Evolutionary conservation across 2,797 vertebrate species (phyloP).

Genomic region (Lycodopsis pacificus): DNA sequence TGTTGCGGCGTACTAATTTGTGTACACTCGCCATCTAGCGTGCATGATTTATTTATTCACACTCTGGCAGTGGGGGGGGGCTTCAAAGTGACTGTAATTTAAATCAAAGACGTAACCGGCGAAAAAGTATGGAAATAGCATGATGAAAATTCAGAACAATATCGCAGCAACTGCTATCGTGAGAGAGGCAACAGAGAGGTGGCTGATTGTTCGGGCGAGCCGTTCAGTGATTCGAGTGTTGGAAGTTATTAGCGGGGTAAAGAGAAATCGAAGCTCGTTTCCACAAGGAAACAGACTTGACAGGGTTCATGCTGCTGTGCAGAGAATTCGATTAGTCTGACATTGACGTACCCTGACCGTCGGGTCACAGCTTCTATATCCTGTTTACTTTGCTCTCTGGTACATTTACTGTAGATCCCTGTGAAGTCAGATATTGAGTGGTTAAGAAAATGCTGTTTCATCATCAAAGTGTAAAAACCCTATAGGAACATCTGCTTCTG

Average conservation of each 20-base stretch:
- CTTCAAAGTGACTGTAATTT: conserved; percentile 59
- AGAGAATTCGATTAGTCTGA: conserved; percentile 31
- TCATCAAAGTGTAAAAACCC: conserved; percentile 25
- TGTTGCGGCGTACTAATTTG: conserved; percentile 50
- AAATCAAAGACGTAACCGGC: conserved; percentile 43
- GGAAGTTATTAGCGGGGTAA: conserved; percentile 37
- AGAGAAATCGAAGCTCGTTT: conserved; percentile 59
- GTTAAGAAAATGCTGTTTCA: conserved; percentile 2
- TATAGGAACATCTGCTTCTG: conserved; percentile 60
- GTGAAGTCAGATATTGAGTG: not conserved
- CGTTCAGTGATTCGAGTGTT: conserved; percentile 35
- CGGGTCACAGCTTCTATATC: conserved; percentile 29
- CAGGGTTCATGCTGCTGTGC: conserved; percentile 4
- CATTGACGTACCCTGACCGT: conserved; percentile 14
- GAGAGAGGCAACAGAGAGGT: not conserved
- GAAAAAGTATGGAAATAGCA: conserved; percentile 31
- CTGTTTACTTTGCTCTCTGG: conserved; percentile 10
- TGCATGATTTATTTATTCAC: conserved; percentile 69
- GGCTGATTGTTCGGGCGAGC: not conserved
- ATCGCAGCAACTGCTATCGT: conserved; percentile 9
- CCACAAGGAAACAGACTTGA: conserved; percentile 28
- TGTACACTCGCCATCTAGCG: conserved; percentile 29
- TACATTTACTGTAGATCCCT: not conserved
- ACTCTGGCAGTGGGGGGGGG: conserved; percentile 16
- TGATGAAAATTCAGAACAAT: conserved; percentile 52